Evolutionary conservation across 2,888 invertebrate species (phyloP).

Genomic region (Drosophila antonietae): DNA sequence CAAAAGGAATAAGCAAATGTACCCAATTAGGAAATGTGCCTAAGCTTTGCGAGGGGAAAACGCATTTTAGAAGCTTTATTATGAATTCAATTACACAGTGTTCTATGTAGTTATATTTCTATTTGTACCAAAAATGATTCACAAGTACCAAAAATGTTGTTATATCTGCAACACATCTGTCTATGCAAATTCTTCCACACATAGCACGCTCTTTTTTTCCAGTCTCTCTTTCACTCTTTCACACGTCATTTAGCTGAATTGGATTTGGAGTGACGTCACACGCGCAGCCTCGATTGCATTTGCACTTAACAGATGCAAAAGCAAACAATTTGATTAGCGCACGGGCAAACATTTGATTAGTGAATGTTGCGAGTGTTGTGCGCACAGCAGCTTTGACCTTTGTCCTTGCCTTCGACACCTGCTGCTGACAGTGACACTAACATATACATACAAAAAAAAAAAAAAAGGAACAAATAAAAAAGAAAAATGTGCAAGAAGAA

Average conservation of each 20-base stretch:
- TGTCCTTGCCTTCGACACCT: constrained; percentile 61
- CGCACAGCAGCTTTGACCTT: constrained; percentile 55
- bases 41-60: neutral
- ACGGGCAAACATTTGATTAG: constrained; percentile 52
- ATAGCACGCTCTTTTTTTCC: neutral
- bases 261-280: constrained; percentile 16
- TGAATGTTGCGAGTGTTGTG: constrained; percentile 46
- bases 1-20: neutral
- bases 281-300: constrained; percentile 17
- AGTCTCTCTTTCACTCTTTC: neutral
- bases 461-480: neutral
- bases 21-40: neutral
- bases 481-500: neutral
- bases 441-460: neutral
- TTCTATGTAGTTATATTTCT: neutral
- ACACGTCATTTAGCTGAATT: constrained; percentile 16
- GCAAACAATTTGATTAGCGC: constrained; percentile 46
- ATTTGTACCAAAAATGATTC: too few species aligned
- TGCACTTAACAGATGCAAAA: constrained; percentile 36
- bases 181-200: constrained; percentile 15
- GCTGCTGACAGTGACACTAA: constrained; percentile 69
- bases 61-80: neutral
- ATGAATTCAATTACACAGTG: neutral
- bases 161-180: neutral
- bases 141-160: neutral